A percentile compares a stretch with the other conserved stretches of the same genome.
Evolutionary conservation across 2,797 vertebrate species (phyloP).

Genomic region (Myotis daubentonii): DNA sequence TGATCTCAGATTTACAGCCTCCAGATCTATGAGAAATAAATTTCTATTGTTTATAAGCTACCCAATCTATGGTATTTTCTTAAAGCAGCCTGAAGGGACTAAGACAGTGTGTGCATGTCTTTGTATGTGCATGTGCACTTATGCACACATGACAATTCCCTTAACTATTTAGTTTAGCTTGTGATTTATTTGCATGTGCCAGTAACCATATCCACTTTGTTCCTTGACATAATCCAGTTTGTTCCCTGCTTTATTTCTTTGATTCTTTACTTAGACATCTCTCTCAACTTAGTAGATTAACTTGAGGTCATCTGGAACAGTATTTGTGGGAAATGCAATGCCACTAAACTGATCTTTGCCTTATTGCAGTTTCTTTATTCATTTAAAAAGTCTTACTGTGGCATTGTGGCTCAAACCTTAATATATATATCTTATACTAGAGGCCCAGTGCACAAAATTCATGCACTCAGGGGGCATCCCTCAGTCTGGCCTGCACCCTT

Average conservation of each 20-base stretch:
- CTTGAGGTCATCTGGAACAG: background rate
- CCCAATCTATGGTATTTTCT: background rate
- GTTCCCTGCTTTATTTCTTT: background rate
- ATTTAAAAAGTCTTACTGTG: background rate
- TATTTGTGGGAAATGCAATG: background rate
- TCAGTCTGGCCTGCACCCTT: too few species aligned
- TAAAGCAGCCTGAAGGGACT: background rate
- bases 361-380: constrained; percentile 29
- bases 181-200: background rate
- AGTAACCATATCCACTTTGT: background rate
- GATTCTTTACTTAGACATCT: background rate
- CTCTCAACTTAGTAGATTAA: background rate
- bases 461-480: too few species aligned
- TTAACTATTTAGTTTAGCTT: background rate
- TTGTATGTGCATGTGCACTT: too few species aligned
- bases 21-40: background rate
- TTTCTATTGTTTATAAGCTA: background rate
- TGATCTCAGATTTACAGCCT: background rate
- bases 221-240: background rate
- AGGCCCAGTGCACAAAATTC: too few species aligned
- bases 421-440: too few species aligned
- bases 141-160: background rate
- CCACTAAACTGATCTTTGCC: background rate
- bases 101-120: background rate
- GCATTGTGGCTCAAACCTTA: background rate